Evolutionary conservation across 2,888 invertebrate genomes (phyloP).

Genomic region (Melanchra persicariae): DNA sequence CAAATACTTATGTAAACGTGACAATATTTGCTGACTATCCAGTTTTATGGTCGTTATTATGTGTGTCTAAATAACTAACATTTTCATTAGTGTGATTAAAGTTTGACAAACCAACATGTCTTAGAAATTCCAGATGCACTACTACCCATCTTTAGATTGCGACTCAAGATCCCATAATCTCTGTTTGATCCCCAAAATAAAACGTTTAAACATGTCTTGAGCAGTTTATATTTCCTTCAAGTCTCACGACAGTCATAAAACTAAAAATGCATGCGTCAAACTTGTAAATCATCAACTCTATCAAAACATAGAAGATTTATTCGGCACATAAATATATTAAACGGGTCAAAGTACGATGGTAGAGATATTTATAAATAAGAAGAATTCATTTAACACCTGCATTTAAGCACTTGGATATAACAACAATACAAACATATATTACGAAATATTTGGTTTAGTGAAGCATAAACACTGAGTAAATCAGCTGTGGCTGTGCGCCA

Average conservation of each 20-base stretch:
- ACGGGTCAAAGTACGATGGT: slow-evolving; percentile 17
- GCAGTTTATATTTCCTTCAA: slow-evolving; percentile 39
- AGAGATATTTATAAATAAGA: slow-evolving; percentile 7
- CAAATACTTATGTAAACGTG: slow-evolving; percentile 25
- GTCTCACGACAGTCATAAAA: slow-evolving; percentile 44
- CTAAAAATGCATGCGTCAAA: slow-evolving; percentile 36
- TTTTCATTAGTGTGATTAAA: neutral
- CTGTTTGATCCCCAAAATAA: slow-evolving; percentile 15
- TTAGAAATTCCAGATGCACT: neutral
- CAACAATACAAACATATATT: slow-evolving; percentile 41
- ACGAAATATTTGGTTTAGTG: slow-evolving; percentile 51
- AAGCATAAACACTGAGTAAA: slow-evolving; percentile 69
- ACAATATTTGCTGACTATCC: slow-evolving; percentile 18
- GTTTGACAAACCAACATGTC: neutral
- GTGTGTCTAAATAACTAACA: neutral
- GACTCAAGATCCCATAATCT: slow-evolving; percentile 24
- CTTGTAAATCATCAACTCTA: slow-evolving; percentile 47
- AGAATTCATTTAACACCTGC: slow-evolving; percentile 46
- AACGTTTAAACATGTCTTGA: slow-evolving; percentile 21
- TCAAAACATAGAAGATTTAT: slow-evolving; percentile 47
- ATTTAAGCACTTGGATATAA: slow-evolving; percentile 44
- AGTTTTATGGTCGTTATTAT: neutral
- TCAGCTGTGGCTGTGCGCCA: slow-evolving; percentile 73
- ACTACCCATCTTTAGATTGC: neutral
- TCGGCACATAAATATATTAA: slow-evolving; percentile 21